A percentile compares a stretch with the other conserved stretches of the same genome.
Evolutionary conservation across 2,888 invertebrate species (phyloP).

Genomic region (Phasia obesa): DNA sequence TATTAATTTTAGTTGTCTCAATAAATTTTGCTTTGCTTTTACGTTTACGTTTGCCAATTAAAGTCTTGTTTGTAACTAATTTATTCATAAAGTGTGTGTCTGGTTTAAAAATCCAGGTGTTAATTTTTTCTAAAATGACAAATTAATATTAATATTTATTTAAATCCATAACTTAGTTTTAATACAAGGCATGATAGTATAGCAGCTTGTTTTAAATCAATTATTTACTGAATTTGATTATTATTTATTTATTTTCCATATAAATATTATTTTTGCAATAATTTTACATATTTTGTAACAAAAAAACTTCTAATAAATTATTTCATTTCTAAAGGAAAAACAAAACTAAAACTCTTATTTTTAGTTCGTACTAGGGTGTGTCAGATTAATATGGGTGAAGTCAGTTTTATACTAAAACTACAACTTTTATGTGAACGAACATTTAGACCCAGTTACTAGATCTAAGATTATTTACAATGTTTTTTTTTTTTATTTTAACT

Average conservation of each 20-base stretch:
- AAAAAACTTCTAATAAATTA: not conserved
- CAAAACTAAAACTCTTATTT: conserved; percentile 38
- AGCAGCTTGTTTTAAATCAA: not conserved
- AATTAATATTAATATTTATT: no score
- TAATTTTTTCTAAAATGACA: no score
- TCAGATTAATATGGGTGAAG: conserved; percentile 57
- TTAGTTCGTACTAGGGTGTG: conserved; percentile 58
- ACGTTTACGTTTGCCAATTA: no score
- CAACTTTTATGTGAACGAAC: conserved; percentile 17
- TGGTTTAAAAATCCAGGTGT: no score
- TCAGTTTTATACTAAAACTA: conserved; percentile 17
- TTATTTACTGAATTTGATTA: not conserved
- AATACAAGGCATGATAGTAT: no score
- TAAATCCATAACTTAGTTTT: no score
- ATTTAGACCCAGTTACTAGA: conserved; percentile 30
- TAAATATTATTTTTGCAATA: not conserved
- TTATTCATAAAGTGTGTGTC: no score
- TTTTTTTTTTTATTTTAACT: conserved; percentile 5
- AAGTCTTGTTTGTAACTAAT: no score
- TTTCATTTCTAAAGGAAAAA: no score
- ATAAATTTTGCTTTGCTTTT: no score
- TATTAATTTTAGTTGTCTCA: no score
- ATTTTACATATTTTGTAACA: not conserved
- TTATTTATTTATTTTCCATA: not conserved
- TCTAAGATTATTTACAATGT: conserved; percentile 21